These are phyloP conservation scores for Thaumatotibia leucotreta DNA, from an alignment of 1,140 invertebrate species.

Conservation along the genomic window DNA sequence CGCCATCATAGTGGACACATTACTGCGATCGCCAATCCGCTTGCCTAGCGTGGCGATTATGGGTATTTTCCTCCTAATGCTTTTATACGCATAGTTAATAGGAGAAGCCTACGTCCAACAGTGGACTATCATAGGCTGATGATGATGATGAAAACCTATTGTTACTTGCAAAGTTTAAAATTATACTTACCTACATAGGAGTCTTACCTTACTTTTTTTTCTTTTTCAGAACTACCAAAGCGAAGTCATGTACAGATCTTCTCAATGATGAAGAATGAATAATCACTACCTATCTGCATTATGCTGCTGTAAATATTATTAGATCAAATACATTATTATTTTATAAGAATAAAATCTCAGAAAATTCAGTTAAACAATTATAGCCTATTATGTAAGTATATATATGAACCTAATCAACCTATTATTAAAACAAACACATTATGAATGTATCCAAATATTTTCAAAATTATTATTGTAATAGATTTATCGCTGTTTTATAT, in stretches of 20 bases:
- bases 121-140: too few species aligned
- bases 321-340: background rate
- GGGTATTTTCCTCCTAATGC: too few species aligned
- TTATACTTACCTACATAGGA: too few species aligned
- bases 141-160: too few species aligned
- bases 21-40: too few species aligned
- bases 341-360: background rate
- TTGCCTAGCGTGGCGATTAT: too few species aligned
- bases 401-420: too few species aligned
- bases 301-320: constrained; percentile 8
- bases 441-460: background rate
- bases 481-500: background rate
- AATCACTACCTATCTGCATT: background rate
- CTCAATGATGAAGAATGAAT: constrained; percentile 71
- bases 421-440: background rate
- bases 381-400: background rate
- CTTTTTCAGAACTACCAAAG: constrained; percentile 76
- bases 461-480: constrained; percentile 1
- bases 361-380: background rate
- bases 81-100: too few species aligned
- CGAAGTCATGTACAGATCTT: constrained; percentile 78
- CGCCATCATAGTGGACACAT: too few species aligned
- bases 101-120: too few species aligned
- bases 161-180: too few species aligned
- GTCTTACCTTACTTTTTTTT: too few species aligned